A percentile compares a stretch with the other conserved stretches of the same genome.
Evolutionary conservation across 2,113 vertebrate genomes (phyloP).

Genomic region (Seriola quinqueradiata): DNA sequence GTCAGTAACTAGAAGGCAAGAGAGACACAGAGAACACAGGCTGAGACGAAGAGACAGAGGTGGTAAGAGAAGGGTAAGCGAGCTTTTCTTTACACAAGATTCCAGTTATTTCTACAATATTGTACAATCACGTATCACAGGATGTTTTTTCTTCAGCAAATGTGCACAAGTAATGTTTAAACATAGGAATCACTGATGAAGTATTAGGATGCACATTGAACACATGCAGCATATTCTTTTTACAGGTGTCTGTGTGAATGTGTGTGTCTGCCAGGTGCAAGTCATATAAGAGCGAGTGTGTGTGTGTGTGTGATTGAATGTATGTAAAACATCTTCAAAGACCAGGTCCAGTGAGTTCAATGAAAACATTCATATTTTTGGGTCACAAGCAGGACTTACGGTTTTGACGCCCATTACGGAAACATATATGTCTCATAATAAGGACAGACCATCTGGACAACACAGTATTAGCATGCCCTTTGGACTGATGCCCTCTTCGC

Average conservation of each 20-base stretch:
- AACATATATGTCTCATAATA: slow-evolving; percentile 72
- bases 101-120: slow-evolving; percentile 18
- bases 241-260: neutral
- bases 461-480: slow-evolving; percentile 63
- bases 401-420: slow-evolving; percentile 58
- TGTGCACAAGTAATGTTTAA: slow-evolving; percentile 9
- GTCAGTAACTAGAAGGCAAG: slow-evolving; percentile 51
- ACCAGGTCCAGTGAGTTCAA: slow-evolving; percentile 16
- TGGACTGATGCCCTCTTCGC: slow-evolving; percentile 62
- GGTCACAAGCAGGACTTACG: slow-evolving; percentile 51
- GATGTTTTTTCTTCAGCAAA: neutral
- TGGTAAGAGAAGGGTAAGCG: slow-evolving; percentile 3
- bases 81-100: neutral
- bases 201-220: neutral
- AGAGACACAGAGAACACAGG: slow-evolving; percentile 15
- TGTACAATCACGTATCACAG: neutral
- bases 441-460: slow-evolving; percentile 75
- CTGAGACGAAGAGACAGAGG: slow-evolving; percentile 8
- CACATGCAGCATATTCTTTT: neutral
- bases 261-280: neutral
- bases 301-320: neutral
- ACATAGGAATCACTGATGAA: slow-evolving; percentile 11
- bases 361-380: slow-evolving; percentile 49
- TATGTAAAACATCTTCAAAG: slow-evolving; percentile 28
- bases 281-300: neutral